phyloP scores from a whole-genome alignment of 2,797 vertebrate species.

The Chloroceryle inda region DNA sequence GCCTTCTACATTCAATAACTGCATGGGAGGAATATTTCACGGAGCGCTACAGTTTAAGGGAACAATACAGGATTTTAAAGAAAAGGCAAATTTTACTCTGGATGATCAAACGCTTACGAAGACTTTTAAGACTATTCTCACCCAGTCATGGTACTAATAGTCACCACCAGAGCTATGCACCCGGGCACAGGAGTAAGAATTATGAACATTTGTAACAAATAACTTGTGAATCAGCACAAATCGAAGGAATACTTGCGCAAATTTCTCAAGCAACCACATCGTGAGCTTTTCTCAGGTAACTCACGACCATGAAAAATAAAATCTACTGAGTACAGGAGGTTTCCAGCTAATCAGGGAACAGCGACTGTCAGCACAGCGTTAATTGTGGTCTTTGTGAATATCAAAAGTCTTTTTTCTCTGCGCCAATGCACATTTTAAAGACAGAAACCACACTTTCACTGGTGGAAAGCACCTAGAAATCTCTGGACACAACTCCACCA shows the following conservation, averaged over 20 bases:
- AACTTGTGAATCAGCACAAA: neutral
- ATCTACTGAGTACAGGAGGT: neutral
- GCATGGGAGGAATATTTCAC: neutral
- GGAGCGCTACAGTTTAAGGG: neutral
- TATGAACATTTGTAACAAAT: neutral
- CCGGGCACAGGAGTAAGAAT: neutral
- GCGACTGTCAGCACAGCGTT: neutral
- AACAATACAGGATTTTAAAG: neutral
- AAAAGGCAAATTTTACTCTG: neutral
- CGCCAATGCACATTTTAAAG: neutral
- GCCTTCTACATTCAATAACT: neutral
- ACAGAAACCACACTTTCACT: slow-evolving; percentile 35
- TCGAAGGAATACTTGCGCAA: neutral
- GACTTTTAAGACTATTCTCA: neutral
- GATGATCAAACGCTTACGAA: neutral
- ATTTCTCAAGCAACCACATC: neutral
- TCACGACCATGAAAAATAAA: slow-evolving; percentile 19
- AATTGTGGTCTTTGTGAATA: slow-evolving; percentile 29
- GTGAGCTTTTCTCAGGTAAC: neutral
- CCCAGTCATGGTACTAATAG: neutral
- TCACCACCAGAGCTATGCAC: neutral
- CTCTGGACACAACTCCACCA: slow-evolving; percentile 14
- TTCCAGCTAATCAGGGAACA: neutral
- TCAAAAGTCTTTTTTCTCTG: neutral
- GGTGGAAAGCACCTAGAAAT: slow-evolving; percentile 42